Base-by-base conservation (phyloP, 1,140 invertebrate species). In the Aradophagus sp. region DNA sequence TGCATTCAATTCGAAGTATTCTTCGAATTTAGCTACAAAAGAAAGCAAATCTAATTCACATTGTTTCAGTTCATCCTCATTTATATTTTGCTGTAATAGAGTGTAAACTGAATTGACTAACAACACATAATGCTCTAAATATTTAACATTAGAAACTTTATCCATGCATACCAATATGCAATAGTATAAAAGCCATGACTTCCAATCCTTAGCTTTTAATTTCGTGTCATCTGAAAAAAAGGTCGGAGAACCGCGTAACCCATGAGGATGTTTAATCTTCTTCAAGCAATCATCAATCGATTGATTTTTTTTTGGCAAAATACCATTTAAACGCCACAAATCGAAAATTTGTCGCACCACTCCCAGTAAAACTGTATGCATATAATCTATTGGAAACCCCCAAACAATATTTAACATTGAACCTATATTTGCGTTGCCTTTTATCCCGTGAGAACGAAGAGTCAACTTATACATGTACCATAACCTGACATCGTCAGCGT, bases 1-100 rank as follows among this genome's bases (percentile, higher is more conserved):
- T n/a, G 14, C 23, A 38, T 42, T 20, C 2, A 5, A 2, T 6
- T 45, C 58, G 36, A 52, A 62, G 14, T 10, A 4, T 15, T 50
- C 36, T 44, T 62, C 3, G n/a, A 36, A 2, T 14, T 3, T 31
- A 8, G 48, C 48, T 2, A 55, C 48, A 27, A 65, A 53, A 42
- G 36, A 32, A 36, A 61, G 48, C n/a, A 65, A 36, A 62, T 75
- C 16, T 17, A 41, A 11, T 59, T 77, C 68, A 26, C 59, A 69
- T 35, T 63, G 1, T 14, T 50, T 10, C 20, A 76, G 45, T 16
- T 71, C 55, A 31, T 31, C n/a, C n/a, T 31, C 29, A 5, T 4
- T 31, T 4, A 31, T 31, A 31, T 5, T 31, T 13, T 52, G 19
- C 27, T 42, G n/a, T 19, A 76, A 26, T 12, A 76, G 35, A 29